These are phyloP conservation scores for Felis catus DNA, from an alignment of 2,113 vertebrate species.

Conservation along the genomic window DNA sequence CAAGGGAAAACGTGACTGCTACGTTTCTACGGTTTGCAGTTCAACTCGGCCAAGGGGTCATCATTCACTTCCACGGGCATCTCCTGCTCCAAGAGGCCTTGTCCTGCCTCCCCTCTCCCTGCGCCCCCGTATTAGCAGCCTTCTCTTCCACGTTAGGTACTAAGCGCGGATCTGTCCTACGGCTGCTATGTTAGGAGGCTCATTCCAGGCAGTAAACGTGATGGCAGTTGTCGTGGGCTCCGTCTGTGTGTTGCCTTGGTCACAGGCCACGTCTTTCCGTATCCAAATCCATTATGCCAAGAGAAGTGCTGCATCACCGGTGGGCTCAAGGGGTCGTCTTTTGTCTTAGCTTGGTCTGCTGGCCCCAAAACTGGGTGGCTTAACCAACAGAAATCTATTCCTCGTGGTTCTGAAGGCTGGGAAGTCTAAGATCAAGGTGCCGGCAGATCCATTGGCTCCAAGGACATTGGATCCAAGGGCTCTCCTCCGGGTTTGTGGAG, in stretches of 20 bases:
- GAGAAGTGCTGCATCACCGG: accelerated
- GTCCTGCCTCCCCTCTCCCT: accelerated
- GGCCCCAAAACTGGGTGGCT: neutral
- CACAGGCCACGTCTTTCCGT: neutral
- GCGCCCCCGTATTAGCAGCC: neutral
- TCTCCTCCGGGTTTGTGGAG: neutral
- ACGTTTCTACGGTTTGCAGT: neutral
- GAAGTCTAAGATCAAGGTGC: neutral
- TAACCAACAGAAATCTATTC: neutral
- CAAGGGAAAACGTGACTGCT: neutral
- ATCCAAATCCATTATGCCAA: neutral
- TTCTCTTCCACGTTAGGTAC: neutral
- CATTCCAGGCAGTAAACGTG: neutral
- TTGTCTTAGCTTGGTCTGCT: neutral
- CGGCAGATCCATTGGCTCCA: accelerated
- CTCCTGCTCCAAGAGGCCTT: neutral
- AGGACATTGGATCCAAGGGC: too few relatives aligned
- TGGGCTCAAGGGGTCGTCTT: neutral
- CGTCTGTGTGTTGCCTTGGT: too few relatives aligned
- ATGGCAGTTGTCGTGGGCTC: accelerated
- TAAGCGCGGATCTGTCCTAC: accelerated
- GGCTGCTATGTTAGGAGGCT: neutral
- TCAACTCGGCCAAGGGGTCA: accelerated
- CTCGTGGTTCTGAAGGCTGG: neutral
- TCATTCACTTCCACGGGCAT: neutral